These are phyloP conservation scores for Conops quadrifasciatus DNA, from an alignment of 2,888 invertebrate species.

Conservation along the genomic window DNA sequence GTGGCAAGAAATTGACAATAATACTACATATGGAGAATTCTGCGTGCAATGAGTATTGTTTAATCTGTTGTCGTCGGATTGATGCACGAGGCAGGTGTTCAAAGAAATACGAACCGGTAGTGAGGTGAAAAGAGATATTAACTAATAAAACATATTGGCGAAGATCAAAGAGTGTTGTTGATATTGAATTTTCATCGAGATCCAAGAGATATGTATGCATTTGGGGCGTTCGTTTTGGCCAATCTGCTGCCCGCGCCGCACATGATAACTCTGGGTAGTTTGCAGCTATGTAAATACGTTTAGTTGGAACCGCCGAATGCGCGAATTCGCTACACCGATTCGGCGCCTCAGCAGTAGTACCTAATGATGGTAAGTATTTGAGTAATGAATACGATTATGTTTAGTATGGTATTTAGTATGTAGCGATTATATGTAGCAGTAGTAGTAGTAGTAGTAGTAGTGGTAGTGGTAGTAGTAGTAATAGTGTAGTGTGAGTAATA, in stretches of 20 bases:
- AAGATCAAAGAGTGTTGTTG: constrained; percentile 20
- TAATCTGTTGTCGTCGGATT: background rate
- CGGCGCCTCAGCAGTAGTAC: background rate
- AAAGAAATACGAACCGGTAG: background rate
- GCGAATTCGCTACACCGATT: background rate
- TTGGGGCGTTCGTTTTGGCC: constrained; percentile 15
- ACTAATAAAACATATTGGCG: background rate
- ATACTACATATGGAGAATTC: no score
- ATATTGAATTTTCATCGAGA: constrained; percentile 13
- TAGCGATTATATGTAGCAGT: constrained; percentile 30
- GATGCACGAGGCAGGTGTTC: constrained; percentile 3
- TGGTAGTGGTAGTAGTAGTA: constrained; percentile 28
- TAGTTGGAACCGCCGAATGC: constrained; percentile 17
- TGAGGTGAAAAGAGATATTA: background rate
- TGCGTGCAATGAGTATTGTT: no score
- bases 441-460: constrained; percentile 26
- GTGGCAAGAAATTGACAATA: no score
- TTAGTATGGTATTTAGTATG: constrained; percentile 30
- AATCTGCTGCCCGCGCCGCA: constrained; percentile 10
- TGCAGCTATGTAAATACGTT: constrained; percentile 42
- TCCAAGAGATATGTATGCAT: background rate
- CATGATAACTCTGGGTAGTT: constrained; percentile 56
- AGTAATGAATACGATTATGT: constrained; percentile 31
- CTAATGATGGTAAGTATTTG: constrained; percentile 9
- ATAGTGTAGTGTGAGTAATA: constrained; percentile 24